Base-by-base conservation (phyloP, 2,888 invertebrate species). In the Tachystola acroxantha region DNA sequence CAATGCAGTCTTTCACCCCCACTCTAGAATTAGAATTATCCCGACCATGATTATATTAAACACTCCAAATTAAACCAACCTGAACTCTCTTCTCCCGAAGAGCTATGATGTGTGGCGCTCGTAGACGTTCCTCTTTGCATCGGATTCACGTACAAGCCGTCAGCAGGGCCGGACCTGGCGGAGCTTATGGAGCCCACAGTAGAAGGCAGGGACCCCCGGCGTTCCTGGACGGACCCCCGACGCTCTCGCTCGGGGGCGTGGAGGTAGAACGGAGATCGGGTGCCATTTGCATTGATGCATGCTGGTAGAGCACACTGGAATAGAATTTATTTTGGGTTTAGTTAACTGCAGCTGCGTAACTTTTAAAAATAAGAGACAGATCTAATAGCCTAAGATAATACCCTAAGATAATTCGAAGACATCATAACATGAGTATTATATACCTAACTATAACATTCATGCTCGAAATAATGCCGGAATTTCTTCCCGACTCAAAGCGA, bases 121-220 rank as follows among this genome's bases (percentile, higher is more conserved):
- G 70, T 65, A 0, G 75, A 64, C 1, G 64, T 60, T 4, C 57
- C 64, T 25, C 89, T 74, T 53, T 88, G 90, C 94, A 95, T 94
- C 0, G 95, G 95, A 68, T 95, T 95, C 42, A 96, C 92, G 64
- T 95, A 96, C 27, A 95, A 88, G 0, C 95, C 95, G 56, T 95
- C 94, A 39, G 92, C 91, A 0, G 92, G 92, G 41, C 90, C 65
- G 52, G 84, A 71, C 10, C 81, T 54, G 10, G 69, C 60, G 0
- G 80, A 81, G 50, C 66, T 63, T 40, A 84, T 45, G 77, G 93
- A 57, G 0, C 79, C 72, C 42, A 62, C 63, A 1, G 76, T 71
- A 31, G 84, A 78, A 5, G 84, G 74, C 3, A 86, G 38, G 38
- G 86, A 73, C 12, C 80, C 70, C 40, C 87, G 61, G 20, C 81